Evolutionary conservation across 2,797 vertebrate species (phyloP).

Genomic region (Syngnathus acus): DNA sequence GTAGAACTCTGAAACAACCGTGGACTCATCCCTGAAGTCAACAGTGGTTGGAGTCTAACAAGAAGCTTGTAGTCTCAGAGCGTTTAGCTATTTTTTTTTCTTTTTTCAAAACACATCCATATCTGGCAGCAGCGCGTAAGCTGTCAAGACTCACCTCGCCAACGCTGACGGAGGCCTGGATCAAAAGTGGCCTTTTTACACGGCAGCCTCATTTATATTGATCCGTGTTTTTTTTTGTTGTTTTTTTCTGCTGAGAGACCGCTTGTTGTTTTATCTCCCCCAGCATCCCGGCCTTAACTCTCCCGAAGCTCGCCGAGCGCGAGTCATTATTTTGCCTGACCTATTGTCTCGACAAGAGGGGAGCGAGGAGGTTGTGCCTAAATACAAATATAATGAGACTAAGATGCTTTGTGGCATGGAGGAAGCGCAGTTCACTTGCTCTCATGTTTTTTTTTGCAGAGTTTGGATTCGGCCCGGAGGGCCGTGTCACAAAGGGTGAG

Average conservation of each 20-base stretch:
- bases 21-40: neutral
- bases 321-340: conserved; percentile 65
- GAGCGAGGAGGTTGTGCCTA: conserved; percentile 41
- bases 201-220: conserved; percentile 62
- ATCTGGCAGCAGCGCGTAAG: conserved; percentile 65
- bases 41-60: conserved; percentile 48
- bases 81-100: conserved; percentile 58
- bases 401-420: conserved; percentile 51
- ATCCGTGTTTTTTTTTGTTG: conserved; percentile 61
- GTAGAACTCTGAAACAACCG: neutral
- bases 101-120: conserved; percentile 53
- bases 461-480: conserved; percentile 60
- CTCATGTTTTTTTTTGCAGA: conserved; percentile 32
- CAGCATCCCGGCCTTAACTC: conserved; percentile 60
- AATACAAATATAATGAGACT: conserved; percentile 67
- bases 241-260: conserved; percentile 67
- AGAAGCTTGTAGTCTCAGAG: conserved; percentile 63
- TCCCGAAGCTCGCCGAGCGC: conserved; percentile 59
- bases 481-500: conserved; percentile 65
- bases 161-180: conserved; percentile 60
- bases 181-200: conserved; percentile 70
- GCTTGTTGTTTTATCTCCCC: conserved; percentile 66
- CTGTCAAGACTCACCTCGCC: conserved; percentile 68
- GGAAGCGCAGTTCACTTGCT: conserved; percentile 58
- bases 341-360: conserved; percentile 52